A percentile compares a stretch with the other conserved stretches of the same genome.
Evolutionary conservation across 2,888 invertebrate genomes (phyloP).

Genomic region (Cephus sareptanus): DNA sequence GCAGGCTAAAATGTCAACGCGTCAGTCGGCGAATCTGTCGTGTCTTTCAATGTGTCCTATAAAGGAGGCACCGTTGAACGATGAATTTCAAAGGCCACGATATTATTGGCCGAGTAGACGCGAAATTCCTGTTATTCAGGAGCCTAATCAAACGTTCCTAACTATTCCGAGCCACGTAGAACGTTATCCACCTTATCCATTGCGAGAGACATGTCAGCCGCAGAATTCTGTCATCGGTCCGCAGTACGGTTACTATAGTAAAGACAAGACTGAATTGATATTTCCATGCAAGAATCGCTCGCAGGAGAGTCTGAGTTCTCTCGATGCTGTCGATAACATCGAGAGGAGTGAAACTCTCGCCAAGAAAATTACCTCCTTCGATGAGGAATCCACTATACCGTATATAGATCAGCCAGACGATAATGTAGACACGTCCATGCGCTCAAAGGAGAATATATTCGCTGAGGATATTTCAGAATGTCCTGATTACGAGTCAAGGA

Average conservation of each 20-base stretch:
- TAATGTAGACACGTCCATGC: background rate
- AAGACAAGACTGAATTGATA: slow-evolving; percentile 47
- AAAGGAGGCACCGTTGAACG: slow-evolving; percentile 36
- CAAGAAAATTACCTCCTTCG: slow-evolving; percentile 16
- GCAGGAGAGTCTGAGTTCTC: slow-evolving; percentile 33
- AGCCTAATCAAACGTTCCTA: slow-evolving; percentile 48
- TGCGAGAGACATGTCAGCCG: slow-evolving; percentile 23
- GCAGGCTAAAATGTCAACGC: slow-evolving; percentile 22
- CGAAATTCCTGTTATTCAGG: slow-evolving; percentile 47
- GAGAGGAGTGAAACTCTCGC: slow-evolving; percentile 6
- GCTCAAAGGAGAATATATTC: background rate
- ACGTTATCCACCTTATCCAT: slow-evolving; percentile 44
- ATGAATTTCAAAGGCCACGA: slow-evolving; percentile 29
- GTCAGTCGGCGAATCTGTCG: slow-evolving; percentile 37
- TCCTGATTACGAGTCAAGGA: background rate
- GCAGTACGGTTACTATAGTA: slow-evolving; percentile 44
- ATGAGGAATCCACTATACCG: slow-evolving; percentile 36
- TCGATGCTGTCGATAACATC: slow-evolving; percentile 21
- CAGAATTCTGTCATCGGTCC: slow-evolving; percentile 19
- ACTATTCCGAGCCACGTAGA: slow-evolving; percentile 49
- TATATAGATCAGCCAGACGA: slow-evolving; percentile 49
- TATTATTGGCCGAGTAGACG: slow-evolving; percentile 27
- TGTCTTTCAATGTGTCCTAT: slow-evolving; percentile 42
- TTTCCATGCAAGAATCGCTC: slow-evolving; percentile 39
- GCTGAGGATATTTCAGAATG: background rate